phyloP scores from a whole-genome alignment of 2,113 vertebrate species.

The Ornithorhynchus anatinus region DNA sequence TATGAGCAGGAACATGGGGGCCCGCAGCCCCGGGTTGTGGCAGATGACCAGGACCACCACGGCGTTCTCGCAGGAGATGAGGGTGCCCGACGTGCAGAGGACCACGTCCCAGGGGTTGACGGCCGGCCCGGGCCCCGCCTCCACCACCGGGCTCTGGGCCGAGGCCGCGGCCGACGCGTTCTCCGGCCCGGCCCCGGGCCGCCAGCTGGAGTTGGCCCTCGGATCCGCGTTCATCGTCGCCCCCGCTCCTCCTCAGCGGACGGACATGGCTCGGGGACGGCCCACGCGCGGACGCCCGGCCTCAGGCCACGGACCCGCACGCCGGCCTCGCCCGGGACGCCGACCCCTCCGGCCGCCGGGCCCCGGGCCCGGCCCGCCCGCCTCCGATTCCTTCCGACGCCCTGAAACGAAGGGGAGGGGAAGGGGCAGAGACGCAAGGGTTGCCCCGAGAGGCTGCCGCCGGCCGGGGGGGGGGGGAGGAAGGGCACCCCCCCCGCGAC shows the following conservation, averaged over 20 bases:
- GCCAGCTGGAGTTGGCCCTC: conserved; percentile 86
- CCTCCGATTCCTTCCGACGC: too few relatives aligned
- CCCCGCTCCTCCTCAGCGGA: conserved; percentile 79
- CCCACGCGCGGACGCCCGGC: too few relatives aligned
- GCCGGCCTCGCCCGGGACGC: too few relatives aligned
- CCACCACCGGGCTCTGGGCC: conserved; percentile 71
- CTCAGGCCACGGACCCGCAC: too few relatives aligned
- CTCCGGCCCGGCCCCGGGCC: conserved; percentile 80
- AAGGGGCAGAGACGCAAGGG: too few relatives aligned
- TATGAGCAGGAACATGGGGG: conserved; percentile 97
- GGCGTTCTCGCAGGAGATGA: conserved; percentile 97
- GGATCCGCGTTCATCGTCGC: conserved; percentile 93
- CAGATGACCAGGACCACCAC: conserved; percentile 97
- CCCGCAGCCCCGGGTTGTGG: conserved; percentile 93
- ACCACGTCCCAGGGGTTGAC: conserved; percentile 99
- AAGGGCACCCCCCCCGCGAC: too few relatives aligned
- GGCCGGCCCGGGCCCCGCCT: conserved; percentile 76
- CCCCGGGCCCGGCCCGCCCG: too few relatives aligned
- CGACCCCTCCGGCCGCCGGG: too few relatives aligned
- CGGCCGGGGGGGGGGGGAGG: too few relatives aligned
- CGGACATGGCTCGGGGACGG: conserved; percentile 65
- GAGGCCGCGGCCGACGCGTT: conserved; percentile 79
- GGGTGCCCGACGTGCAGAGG: conserved; percentile 92
- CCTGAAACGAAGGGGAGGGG: too few relatives aligned
- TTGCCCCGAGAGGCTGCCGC: too few relatives aligned